Conservation (phyloP, 1,140 invertebrate species). For the Druon quercuslanigerum region DNA sequence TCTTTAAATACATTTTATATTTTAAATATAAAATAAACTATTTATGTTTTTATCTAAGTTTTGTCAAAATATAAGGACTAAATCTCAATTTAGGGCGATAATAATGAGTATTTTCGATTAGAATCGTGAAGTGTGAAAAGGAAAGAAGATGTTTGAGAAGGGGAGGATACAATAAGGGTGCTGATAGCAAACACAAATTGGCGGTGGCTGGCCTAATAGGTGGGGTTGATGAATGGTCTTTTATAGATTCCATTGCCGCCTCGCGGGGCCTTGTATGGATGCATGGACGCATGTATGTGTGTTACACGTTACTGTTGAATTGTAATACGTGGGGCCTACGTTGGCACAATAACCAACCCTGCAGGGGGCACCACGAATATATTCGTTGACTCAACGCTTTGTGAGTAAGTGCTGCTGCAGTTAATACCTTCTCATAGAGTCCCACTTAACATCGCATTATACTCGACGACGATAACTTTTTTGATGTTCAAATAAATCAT, state of each 20-base stretch:
- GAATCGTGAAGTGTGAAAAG: too few species aligned
- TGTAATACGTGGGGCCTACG: conserved; percentile 56
- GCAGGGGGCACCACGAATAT: conserved; percentile 44
- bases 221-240: conserved; percentile 64
- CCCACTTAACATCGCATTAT: conserved; percentile 24
- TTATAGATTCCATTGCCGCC: conserved; percentile 41
- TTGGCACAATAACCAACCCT: conserved; percentile 58
- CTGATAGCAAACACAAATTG: conserved; percentile 62
- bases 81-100: too few species aligned
- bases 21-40: too few species aligned
- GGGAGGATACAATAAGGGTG: conserved; percentile 32
- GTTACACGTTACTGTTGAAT: conserved; percentile 61
- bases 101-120: too few species aligned
- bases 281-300: conserved; percentile 30
- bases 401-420: conserved; percentile 50
- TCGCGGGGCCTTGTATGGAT: background rate
- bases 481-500: conserved; percentile 10
- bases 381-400: too few species aligned
- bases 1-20: too few species aligned
- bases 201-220: conserved; percentile 53
- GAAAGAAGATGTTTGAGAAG: too few species aligned
- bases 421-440: conserved; percentile 41
- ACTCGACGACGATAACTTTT: conserved; percentile 2
- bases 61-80: too few species aligned
- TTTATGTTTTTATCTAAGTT: too few species aligned